These are phyloP conservation scores for Sebastes melanostomus DNA, from an alignment of 2,797 vertebrate genomes.

Conservation along the genomic window DNA sequence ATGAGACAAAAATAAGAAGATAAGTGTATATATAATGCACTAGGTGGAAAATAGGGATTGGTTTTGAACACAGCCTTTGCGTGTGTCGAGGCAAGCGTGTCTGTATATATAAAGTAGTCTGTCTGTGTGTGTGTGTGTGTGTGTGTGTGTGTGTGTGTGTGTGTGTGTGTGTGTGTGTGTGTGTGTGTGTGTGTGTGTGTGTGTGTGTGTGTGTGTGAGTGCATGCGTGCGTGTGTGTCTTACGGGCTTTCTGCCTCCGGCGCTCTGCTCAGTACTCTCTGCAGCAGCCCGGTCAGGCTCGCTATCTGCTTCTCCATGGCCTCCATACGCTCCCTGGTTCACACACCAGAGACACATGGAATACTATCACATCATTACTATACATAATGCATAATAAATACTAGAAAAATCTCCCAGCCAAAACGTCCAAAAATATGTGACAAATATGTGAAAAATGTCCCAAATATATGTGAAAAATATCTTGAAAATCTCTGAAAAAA, in stretches of 20 bases:
- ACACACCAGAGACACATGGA: slow-evolving; percentile 2
- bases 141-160: slow-evolving; percentile 8
- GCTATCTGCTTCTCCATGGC: slow-evolving; percentile 99
- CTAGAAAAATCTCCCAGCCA: no score
- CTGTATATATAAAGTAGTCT: neutral
- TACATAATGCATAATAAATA: neutral
- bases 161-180: slow-evolving; percentile 9
- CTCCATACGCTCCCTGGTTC: slow-evolving; percentile 93
- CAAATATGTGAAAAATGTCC: no score
- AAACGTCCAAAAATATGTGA: no score
- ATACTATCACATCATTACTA: neutral
- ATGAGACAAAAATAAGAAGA: no score
- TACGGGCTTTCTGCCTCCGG: slow-evolving; percentile 89
- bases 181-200: slow-evolving; percentile 11
- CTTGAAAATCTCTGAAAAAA: no score
- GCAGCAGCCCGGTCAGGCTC: slow-evolving; percentile 94
- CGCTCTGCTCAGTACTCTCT: slow-evolving; percentile 92
- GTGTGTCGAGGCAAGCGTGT: neutral
- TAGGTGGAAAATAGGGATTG: neutral
- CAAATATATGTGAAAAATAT: no score
- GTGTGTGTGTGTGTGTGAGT: slow-evolving; percentile 12
- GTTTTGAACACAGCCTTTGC: neutral
- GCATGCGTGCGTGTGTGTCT: slow-evolving; percentile 45
- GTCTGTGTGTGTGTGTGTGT: slow-evolving; percentile 15
- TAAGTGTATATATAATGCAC: neutral